Base-by-base conservation (phyloP, 2,888 invertebrate genomes). In the Tubulanus polymorphus region DNA sequence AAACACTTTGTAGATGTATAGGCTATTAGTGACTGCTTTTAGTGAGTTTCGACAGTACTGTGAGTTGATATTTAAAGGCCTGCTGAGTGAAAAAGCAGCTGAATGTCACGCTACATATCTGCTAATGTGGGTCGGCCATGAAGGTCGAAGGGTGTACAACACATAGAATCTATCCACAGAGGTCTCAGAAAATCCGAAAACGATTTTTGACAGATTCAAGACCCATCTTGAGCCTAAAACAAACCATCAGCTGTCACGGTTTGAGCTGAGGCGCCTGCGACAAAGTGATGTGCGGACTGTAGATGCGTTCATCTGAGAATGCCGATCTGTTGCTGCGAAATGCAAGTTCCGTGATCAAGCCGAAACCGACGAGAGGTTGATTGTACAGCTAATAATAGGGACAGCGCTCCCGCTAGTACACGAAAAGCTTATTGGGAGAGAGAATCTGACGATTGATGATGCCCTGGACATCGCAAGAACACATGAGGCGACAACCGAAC, bases 181-280 rank as follows among this genome's bases (percentile, higher is more conserved):
- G n/a, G n/a, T n/a, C n/a, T n/a, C n/a, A n/a, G n/a, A n/a, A 35
- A n/a, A 52, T n/a, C 52, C 55, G 2, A 35, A 12, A n/a, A 54
- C 37, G 41, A 5, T 51, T 15, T 51, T 50, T 47, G 37, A 45
- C 10, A 30, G 12, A 10, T 53, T 59, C 46, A 29, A 53, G 26
- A 48, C 28, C n/a, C 49, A 59, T 27, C 18, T 57, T n/a, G 53
- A 54, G 26, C 32, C 37, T 20, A 15, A 37, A 15, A 37, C 48
- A 8, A 54, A 62, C 37, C 56, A 57, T 37, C 26, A 48, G 18
- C 53, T 58, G 3, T 29, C 51, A 30, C 48, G 51, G 30, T 37
- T 57, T 20, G 41, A 61, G 10, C 37, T 60, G 27, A 54, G 41
- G 51, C 37, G 51, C 23, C 51, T 20, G n/a, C 18, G 54, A 12